These are phyloP conservation scores for Eospalax fontanierii DNA, from an alignment of 2,797 vertebrate genomes.

Conservation along the genomic window DNA sequence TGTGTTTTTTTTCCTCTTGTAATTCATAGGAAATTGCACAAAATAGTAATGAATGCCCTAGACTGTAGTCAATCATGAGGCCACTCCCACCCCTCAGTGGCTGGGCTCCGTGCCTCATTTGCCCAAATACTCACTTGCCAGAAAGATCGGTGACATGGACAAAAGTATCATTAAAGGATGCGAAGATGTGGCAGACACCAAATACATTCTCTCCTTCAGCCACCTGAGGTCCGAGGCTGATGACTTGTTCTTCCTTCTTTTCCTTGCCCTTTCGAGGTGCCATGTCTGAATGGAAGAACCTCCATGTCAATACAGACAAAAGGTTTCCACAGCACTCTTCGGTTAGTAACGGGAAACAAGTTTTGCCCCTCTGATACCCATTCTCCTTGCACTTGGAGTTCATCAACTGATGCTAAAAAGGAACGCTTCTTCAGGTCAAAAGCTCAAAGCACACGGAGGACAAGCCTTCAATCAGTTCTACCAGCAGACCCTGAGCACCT, in stretches of 20 bases:
- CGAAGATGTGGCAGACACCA: constrained; percentile 98
- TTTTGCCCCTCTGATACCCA: not conserved
- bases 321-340: not conserved
- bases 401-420: not conserved
- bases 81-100: not conserved
- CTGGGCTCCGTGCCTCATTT: not conserved
- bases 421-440: not conserved
- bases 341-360: not conserved
- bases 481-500: not conserved
- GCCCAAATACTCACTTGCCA: constrained; percentile 95
- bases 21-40: not conserved
- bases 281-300: constrained; percentile 90
- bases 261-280: constrained; percentile 99
- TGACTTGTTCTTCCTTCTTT: constrained; percentile 99
- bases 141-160: constrained; percentile 98
- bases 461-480: not conserved
- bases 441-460: not conserved
- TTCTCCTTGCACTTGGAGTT: not conserved
- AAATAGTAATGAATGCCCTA: not conserved
- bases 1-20: not conserved
- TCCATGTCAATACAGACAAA: not conserved
- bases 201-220: constrained; percentile 99
- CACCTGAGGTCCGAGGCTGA: constrained; percentile 97
- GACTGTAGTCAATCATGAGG: not conserved
- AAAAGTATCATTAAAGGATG: constrained; percentile 99